phyloP scores from a whole-genome alignment of 2,888 invertebrate species.

The Watsonalla binaria region DNA sequence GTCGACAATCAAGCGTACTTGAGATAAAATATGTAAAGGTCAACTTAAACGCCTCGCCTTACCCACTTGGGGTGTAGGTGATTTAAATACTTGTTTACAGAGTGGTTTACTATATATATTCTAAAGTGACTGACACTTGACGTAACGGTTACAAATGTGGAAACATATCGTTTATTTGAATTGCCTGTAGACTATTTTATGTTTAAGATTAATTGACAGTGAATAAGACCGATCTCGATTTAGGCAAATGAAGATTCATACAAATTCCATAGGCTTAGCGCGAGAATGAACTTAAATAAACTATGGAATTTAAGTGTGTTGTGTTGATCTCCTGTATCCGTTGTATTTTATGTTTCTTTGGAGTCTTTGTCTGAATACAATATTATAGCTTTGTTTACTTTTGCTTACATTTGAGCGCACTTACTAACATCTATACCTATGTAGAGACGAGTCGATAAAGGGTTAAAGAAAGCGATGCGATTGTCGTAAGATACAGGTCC shows the following conservation, averaged over 20 bases:
- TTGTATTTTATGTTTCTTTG: neutral
- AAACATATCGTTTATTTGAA: neutral
- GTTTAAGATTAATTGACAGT: neutral
- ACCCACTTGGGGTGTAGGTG: slow-evolving; percentile 47
- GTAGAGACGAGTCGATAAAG: too few species aligned
- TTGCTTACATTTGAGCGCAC: too few species aligned
- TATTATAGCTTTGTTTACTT: too few species aligned
- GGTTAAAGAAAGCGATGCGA: neutral
- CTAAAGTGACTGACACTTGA: slow-evolving; percentile 10
- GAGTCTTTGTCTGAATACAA: neutral
- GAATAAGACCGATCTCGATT: neutral
- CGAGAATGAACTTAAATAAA: neutral
- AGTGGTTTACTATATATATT: slow-evolving; percentile 25
- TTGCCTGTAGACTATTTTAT: neutral
- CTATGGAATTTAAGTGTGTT: neutral
- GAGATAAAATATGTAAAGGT: slow-evolving; percentile 76
- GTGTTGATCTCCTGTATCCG: neutral
- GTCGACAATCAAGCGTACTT: slow-evolving; percentile 69
- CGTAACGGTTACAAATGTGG: neutral
- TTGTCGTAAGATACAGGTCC: neutral
- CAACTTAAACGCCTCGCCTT: slow-evolving; percentile 50
- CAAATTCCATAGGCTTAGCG: neutral
- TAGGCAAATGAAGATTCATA: neutral
- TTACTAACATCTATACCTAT: too few species aligned
- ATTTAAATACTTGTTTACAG: slow-evolving; percentile 58